Evolutionary conservation across 1,140 invertebrate genomes (phyloP), one percentile per base, ranked within the genome.

Genomic region (Trypoxylus dichotomus): DNA sequence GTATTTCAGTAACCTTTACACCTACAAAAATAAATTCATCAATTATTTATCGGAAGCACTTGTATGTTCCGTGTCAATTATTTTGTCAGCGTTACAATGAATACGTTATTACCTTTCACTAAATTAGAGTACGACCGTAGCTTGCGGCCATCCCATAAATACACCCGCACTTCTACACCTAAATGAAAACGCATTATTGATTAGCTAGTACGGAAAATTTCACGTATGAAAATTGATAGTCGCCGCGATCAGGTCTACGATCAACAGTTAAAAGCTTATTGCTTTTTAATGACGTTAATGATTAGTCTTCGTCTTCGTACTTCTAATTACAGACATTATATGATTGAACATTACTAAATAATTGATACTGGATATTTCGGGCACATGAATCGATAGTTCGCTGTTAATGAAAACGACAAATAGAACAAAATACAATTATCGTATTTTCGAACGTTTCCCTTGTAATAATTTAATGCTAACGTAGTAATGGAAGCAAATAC

Each of bases 211-310:
- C 32, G 15, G 19, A 15, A 54, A 54, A 54, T 19, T 54, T 54
- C 47, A 54, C 47, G 19, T 54, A 54, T 54, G 47, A 19, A 19
- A 15, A 54, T 19, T 19, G 47, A 37, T 37, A 37, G 32, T 0
- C 32, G 0, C 32, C 32, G 32, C 10, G 32, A 54, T 54, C 47
- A 54, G 47, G 6, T 54, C 13, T 54, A 54, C 47, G 47, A 54
- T 54, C 47, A 54, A 54, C 47, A 54, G 47, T 54, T 54, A 54
- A n/a, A 19, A 54, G 47, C 47, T 54, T 54, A 54, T 54, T 54
- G 47, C 47, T 54, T 54, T 54, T 54, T 54, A 54, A 54, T 54
- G 47, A 54, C 19, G 47, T 54, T 54, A 54, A 54, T 54, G 47
- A 54, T 19, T n/a, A 15, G 47, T 54, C 19, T 54, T 19, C n/a